phyloP scores from a whole-genome alignment of 2,888 invertebrate species.

The Hydrotaea diabolus region DNA sequence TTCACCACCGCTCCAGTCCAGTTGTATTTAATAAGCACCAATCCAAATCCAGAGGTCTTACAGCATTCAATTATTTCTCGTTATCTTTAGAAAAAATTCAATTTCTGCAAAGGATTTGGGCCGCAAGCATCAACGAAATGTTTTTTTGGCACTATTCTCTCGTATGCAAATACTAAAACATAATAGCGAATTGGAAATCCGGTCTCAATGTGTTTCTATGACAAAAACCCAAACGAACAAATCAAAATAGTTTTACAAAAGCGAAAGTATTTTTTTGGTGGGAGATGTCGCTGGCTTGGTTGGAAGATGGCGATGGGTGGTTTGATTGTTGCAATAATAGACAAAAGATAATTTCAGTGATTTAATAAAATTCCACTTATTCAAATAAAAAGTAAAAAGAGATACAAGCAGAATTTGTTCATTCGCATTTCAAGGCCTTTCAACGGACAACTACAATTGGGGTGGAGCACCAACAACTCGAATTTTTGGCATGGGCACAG shows the following conservation, averaged over 20 bases:
- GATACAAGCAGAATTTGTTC: conserved; percentile 29
- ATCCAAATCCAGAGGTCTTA: not conserved
- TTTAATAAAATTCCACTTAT: conserved; percentile 29
- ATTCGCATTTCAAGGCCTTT: conserved; percentile 4
- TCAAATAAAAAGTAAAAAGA: conserved; percentile 34
- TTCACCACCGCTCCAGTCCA: too few species aligned
- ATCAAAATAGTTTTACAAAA: conserved; percentile 24
- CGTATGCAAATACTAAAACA: not conserved
- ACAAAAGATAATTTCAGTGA: conserved; percentile 26
- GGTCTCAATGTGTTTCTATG: not conserved
- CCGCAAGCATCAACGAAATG: not conserved
- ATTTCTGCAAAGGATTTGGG: conserved; percentile 1
- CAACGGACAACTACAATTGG: not conserved
- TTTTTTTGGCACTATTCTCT: conserved; percentile 1
- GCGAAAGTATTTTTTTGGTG: not conserved
- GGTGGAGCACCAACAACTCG: not conserved
- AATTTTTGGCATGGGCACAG: not conserved
- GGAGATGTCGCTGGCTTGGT: not conserved
- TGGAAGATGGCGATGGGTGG: not conserved
- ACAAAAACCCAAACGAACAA: conserved; percentile 18
- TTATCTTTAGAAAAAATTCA: not conserved
- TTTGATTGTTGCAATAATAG: not conserved
- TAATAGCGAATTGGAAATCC: not conserved
- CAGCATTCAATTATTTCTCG: conserved; percentile 6
- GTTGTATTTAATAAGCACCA: too few species aligned